Percentiles rank a stretch among this genome's conserved stretches.
These are phyloP conservation scores for Melieria crassipennis DNA, from an alignment of 2,888 invertebrate genomes.

Conservation along the genomic window DNA sequence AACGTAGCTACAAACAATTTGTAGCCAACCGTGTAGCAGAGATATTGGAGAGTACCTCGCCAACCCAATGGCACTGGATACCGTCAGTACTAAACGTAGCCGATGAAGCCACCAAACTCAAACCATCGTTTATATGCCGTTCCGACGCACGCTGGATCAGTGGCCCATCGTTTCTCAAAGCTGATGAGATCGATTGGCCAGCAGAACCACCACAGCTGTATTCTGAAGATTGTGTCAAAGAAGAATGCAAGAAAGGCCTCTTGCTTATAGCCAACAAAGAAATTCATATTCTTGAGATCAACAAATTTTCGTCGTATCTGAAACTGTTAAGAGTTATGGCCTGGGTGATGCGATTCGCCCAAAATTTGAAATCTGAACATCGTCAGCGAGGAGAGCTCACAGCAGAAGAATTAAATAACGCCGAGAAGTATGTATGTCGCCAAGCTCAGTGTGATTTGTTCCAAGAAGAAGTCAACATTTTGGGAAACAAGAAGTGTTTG, in stretches of 20 bases:
- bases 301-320: conserved; percentile 31
- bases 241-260: conserved; percentile 15
- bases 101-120: neutral
- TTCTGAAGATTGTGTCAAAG: conserved; percentile 1
- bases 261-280: neutral
- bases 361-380: neutral
- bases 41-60: neutral
- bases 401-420: conserved; percentile 8
- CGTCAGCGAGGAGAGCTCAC: conserved; percentile 9
- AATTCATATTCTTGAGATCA: conserved; percentile 8
- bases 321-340: conserved; percentile 18
- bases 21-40: conserved; percentile 1
- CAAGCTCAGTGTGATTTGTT: conserved; percentile 8
- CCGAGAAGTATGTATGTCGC: neutral
- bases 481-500: conserved; percentile 4
- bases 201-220: too few species aligned
- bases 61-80: conserved; percentile 1
- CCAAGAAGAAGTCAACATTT: neutral
- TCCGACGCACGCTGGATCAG: conserved; percentile 5
- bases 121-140: neutral
- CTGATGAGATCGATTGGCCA: neutral
- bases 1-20: conserved; percentile 3
- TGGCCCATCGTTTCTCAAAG: neutral
- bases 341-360: conserved; percentile 24
- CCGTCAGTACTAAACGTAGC: neutral